Evolutionary conservation across 2,888 invertebrate species (phyloP).

Genomic region (Archaeoteleia sp.): DNA sequence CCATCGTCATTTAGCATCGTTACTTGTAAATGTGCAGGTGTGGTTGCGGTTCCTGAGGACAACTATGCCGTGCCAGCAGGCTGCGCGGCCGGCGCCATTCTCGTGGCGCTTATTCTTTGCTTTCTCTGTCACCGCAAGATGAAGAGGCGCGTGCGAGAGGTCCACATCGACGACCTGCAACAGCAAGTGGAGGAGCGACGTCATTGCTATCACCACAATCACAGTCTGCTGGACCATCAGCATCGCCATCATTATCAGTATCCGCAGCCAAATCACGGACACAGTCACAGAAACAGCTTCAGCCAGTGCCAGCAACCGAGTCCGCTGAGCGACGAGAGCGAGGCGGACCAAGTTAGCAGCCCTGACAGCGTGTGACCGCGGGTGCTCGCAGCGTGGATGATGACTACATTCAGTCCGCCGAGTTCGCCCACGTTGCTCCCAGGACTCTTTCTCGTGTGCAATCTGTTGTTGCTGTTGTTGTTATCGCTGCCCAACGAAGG

Average conservation of each 20-base stretch:
- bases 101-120: constrained; percentile 75
- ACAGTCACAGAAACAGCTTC: constrained; percentile 56
- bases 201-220: constrained; percentile 65
- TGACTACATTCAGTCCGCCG: constrained; percentile 29
- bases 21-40: constrained; percentile 72
- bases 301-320: constrained; percentile 60
- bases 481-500: constrained; percentile 53
- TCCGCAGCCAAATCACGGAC: constrained; percentile 57
- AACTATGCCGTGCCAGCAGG: constrained; percentile 78
- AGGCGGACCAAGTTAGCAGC: constrained; percentile 60
- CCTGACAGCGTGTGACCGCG: constrained; percentile 68
- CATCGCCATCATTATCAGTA: constrained; percentile 50
- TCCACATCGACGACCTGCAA: constrained; percentile 65
- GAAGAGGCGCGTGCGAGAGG: constrained; percentile 64
- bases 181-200: constrained; percentile 67
- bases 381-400: constrained; percentile 53
- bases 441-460: constrained; percentile 51
- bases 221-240: constrained; percentile 49
- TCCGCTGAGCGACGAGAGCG: constrained; percentile 60
- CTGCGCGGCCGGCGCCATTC: constrained; percentile 74
- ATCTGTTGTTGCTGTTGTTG: constrained; percentile 53
- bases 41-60: constrained; percentile 77
- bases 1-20: too few species aligned
- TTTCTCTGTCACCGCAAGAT: constrained; percentile 78
- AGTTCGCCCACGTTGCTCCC: constrained; percentile 50